Percentiles rank a stretch among this genome's conserved stretches.
Evolutionary conservation across 2,113 vertebrate genomes (phyloP).

Genomic region (Ptilonorhynchus violaceus): DNA sequence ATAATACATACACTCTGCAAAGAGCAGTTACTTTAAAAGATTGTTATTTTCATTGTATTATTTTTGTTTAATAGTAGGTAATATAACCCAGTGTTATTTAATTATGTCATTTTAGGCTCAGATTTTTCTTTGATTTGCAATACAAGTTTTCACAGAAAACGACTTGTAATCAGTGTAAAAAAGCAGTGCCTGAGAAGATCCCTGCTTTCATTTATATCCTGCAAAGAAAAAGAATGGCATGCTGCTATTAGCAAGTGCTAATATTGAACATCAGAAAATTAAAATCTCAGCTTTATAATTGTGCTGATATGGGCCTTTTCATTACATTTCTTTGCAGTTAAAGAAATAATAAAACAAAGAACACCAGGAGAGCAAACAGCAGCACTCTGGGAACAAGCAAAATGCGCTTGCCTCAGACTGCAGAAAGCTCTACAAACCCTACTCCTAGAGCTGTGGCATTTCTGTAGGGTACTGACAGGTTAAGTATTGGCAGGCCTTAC

Average conservation of each 20-base stretch:
- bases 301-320: conserved; percentile 9
- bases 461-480: background rate
- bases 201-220: conserved; percentile 6
- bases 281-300: conserved; percentile 30
- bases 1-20: conserved; percentile 39
- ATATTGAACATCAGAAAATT: conserved; percentile 46
- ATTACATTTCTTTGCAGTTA: background rate
- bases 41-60: conserved; percentile 57
- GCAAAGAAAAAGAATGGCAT: conserved; percentile 7
- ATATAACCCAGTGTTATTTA: conserved; percentile 48
- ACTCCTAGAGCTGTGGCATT: background rate
- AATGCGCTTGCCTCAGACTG: background rate
- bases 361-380: background rate
- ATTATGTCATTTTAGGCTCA: conserved; percentile 48
- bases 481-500: background rate
- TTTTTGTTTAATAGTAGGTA: conserved; percentile 63
- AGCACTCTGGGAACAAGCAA: background rate
- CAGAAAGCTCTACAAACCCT: background rate
- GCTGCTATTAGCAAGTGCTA: conserved; percentile 31
- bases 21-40: conserved; percentile 45
- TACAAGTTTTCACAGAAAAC: conserved; percentile 27
- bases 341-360: conserved; percentile 1
- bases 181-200: conserved; percentile 20
- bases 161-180: background rate
- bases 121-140: conserved; percentile 48